These are phyloP conservation scores for Hippocampus zosterae DNA, from an alignment of 2,113 vertebrate species.

Conservation along the genomic window DNA sequence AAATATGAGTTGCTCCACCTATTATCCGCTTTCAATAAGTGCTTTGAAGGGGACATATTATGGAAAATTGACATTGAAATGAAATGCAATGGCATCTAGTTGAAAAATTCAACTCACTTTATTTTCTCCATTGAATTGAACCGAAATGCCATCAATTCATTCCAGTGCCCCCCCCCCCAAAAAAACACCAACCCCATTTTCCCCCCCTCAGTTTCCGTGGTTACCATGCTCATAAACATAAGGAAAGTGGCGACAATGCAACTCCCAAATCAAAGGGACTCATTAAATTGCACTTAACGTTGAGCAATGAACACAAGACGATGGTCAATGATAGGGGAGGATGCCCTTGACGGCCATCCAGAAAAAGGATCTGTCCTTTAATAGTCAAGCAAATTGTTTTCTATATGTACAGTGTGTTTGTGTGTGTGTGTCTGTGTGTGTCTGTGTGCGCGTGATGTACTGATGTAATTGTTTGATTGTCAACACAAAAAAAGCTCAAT, in stretches of 20 bases:
- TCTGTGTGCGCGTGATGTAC: background rate
- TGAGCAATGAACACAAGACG: background rate
- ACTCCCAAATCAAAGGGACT: background rate
- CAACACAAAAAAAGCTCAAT: background rate
- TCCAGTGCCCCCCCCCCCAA: too few relatives aligned
- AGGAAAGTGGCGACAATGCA: background rate
- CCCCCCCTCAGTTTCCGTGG: background rate
- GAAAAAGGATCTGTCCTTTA: background rate
- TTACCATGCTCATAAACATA: background rate
- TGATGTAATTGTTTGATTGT: background rate
- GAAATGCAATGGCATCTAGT: background rate
- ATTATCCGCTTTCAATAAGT: too few relatives aligned
- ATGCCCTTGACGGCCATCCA: background rate
- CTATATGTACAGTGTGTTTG: too few relatives aligned
- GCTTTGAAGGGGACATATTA: background rate
- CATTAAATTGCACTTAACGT: background rate
- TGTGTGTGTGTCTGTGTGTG: too few relatives aligned
- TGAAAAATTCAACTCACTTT: too few relatives aligned
- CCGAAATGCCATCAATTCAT: too few relatives aligned
- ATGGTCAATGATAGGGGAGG: background rate
- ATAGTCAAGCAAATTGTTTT: too few relatives aligned
- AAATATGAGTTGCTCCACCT: background rate
- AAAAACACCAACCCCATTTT: too few relatives aligned
- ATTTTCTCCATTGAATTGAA: too few relatives aligned
- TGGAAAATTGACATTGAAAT: background rate